Evolutionary conservation across 2,888 invertebrate species (phyloP).

Genomic region (Nycteola revayana): DNA sequence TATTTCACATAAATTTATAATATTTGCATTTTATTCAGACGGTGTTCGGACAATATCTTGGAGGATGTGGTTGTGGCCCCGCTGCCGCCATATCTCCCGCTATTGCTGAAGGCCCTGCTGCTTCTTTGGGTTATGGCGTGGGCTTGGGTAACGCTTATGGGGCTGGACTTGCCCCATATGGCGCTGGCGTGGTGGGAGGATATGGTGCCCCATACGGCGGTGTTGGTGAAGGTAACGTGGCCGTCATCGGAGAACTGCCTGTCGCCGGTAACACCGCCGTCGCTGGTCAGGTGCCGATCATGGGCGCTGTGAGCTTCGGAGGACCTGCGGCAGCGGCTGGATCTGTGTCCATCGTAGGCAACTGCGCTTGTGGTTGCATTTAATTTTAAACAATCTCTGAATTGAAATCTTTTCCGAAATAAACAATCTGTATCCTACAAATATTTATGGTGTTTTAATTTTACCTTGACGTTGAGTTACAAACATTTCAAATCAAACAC

Average conservation of each 20-base stretch:
- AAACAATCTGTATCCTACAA: no score
- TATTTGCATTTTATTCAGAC: constrained; percentile 3
- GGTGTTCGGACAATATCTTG: constrained; percentile 7
- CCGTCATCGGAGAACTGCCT: constrained; percentile 27
- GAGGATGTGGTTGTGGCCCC: constrained; percentile 1
- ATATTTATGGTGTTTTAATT: no score
- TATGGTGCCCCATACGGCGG: constrained; percentile 15
- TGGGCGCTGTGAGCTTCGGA: constrained; percentile 33
- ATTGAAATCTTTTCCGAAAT: no score
- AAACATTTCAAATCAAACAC: no score
- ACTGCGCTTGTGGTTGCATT: constrained; percentile 31
- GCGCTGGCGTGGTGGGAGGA: no score
- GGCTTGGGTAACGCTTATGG: not conserved
- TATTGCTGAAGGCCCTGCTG: not conserved
- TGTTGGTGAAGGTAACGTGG: constrained; percentile 21
- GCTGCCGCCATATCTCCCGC: not conserved
- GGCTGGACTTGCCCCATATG: no score
- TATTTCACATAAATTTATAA: no score
- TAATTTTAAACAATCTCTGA: no score
- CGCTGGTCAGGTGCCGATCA: constrained; percentile 38
- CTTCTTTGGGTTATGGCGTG: constrained; percentile 1
- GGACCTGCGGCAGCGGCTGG: constrained; percentile 33
- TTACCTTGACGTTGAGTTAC: no score
- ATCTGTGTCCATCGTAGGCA: constrained; percentile 27
- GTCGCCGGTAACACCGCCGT: constrained; percentile 36